Percentiles rank a stretch among this genome's conserved stretches.
phyloP scores from a whole-genome alignment of 2,113 vertebrate species.

The Ia io region DNA sequence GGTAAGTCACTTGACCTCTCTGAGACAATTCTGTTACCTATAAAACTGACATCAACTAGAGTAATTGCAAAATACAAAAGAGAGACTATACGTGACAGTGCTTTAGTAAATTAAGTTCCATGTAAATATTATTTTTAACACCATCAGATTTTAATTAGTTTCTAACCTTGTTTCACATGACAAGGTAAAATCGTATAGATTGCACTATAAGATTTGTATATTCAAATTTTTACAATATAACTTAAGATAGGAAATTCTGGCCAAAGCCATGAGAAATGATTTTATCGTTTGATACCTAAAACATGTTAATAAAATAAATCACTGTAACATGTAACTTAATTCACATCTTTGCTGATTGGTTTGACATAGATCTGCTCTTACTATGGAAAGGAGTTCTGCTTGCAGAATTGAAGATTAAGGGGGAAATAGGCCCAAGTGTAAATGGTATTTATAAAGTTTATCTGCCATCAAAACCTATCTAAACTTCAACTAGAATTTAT shows the following conservation, averaged over 20 bases:
- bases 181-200: not conserved
- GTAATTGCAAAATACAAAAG: not conserved
- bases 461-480: constrained; percentile 57
- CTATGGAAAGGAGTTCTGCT: not conserved
- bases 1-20: not conserved
- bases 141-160: not conserved
- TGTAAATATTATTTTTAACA: not conserved
- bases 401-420: constrained; percentile 7
- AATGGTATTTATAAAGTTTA: constrained; percentile 66
- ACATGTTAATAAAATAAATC: constrained; percentile 55
- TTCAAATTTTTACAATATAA: constrained; percentile 14
- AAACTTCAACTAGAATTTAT: constrained; percentile 56
- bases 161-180: not conserved
- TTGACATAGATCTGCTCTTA: not conserved
- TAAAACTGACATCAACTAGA: not conserved
- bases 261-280: not conserved
- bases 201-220: not conserved
- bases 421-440: constrained; percentile 21
- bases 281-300: constrained; percentile 20
- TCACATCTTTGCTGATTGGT: constrained; percentile 3
- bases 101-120: not conserved
- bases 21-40: not conserved
- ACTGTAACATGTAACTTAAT: not conserved
- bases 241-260: not conserved
- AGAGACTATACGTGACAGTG: not conserved